Base-by-base conservation (phyloP, 2,113 vertebrate genomes). In the Thamnaconus septentrionalis region DNA sequence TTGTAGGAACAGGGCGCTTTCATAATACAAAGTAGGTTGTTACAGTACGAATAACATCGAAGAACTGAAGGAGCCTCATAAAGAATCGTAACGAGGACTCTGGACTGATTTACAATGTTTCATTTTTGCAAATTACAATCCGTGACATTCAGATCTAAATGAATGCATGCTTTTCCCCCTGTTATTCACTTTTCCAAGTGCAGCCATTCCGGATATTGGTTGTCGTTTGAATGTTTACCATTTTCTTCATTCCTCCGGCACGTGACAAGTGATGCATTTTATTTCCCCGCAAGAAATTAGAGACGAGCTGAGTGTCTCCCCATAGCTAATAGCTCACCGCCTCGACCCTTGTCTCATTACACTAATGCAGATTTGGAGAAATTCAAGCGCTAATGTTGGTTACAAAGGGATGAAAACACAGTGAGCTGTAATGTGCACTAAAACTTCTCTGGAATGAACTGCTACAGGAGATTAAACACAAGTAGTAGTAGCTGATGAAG, bases 11-110 rank as follows among this genome's bases (percentile, higher is more conserved):
- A 49, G 58, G 71, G 55, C 3, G 12, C n/a, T 61, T 66, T 76
- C 72, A 79, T 77, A 73, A 69, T 70, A 79, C 62, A 68, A 69
- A 78, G 69, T 59, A 71, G 61, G 75, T 56, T 42, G 52, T 73
- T 70, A 64, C 56, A 58, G 75, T 63, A 65, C 51, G 69, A 76
- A 74, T 80, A 65, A 71, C 69, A 73, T 52, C 56, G 61, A 78
- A 62, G 59, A 69, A 31, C 18, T 31, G 18, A 49, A 51, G 66
- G 56, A 76, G 57, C 53, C 72, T 72, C 77, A 66, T 75, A 75
- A 79, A 84, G 75, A 69, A 70, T 63, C 71, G 18, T 31, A 31
- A 31, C 18, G 52, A 12, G 40, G 1, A 40, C 41, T 8, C 57
- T 48, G 7, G 48, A 67, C 61, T 76, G 75, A 83, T 85, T 73